phyloP scores from a whole-genome alignment of 2,113 vertebrate species.

The Semicossyphus pulcher region DNA sequence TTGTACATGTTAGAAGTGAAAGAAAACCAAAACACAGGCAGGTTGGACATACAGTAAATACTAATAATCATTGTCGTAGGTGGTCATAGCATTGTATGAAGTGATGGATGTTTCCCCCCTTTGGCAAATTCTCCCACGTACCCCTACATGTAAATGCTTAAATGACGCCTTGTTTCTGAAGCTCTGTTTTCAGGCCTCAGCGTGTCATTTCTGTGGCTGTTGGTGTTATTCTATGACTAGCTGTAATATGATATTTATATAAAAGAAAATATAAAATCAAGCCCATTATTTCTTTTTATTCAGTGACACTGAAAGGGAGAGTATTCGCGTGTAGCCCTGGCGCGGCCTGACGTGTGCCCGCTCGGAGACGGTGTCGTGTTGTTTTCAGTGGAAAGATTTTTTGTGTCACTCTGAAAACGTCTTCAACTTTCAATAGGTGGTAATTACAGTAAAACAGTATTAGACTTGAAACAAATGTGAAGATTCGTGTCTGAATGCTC shows the following conservation, averaged over 20 bases:
- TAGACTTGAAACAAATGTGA: constrained; percentile 75
- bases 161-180: constrained; percentile 63
- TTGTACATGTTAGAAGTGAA: constrained; percentile 52
- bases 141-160: constrained; percentile 62
- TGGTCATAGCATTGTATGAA: constrained; percentile 66
- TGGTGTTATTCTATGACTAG: constrained; percentile 72
- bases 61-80: constrained; percentile 67
- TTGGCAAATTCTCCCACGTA: constrained; percentile 59
- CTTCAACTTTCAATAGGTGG: constrained; percentile 54
- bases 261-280: constrained; percentile 58
- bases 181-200: constrained; percentile 58
- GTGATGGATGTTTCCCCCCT: constrained; percentile 66
- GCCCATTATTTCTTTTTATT: constrained; percentile 44
- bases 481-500: constrained; percentile 69
- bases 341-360: too few species aligned
- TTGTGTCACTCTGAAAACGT: constrained; percentile 27
- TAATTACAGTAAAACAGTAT: constrained; percentile 71
- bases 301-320: constrained; percentile 37
- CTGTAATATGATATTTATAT: constrained; percentile 69
- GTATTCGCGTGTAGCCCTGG: constrained; percentile 8
- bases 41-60: constrained; percentile 46
- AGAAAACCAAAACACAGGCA: constrained; percentile 59
- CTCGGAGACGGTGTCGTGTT: constrained; percentile 1
- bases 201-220: constrained; percentile 73
- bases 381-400: constrained; percentile 33